These are phyloP conservation scores for Anoplophora glabripennis DNA, from an alignment of 1,140 invertebrate species.

Conservation along the genomic window DNA sequence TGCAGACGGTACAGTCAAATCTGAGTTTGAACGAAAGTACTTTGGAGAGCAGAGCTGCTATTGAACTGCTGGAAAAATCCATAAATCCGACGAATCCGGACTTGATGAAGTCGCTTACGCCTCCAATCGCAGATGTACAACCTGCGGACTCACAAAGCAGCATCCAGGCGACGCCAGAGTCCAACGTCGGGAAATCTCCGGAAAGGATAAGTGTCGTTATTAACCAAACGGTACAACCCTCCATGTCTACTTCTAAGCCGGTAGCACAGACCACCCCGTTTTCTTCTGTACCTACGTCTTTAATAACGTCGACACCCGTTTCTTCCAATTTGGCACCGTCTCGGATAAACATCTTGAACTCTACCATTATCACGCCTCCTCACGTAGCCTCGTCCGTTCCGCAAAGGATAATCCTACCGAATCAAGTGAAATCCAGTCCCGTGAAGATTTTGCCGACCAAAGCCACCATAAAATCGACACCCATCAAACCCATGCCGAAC, in stretches of 20 bases:
- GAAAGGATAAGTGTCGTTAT: slow-evolving; percentile 15
- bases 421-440: slow-evolving; percentile 44
- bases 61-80: slow-evolving; percentile 23
- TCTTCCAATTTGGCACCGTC: slow-evolving; percentile 41
- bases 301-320: slow-evolving; percentile 45
- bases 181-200: slow-evolving; percentile 35
- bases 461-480: slow-evolving; percentile 55
- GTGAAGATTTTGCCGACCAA: slow-evolving; percentile 52
- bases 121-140: slow-evolving; percentile 51
- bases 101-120: slow-evolving; percentile 38
- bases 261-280: slow-evolving; percentile 41
- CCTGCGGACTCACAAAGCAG: slow-evolving; percentile 46
- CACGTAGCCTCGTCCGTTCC: slow-evolving; percentile 39
- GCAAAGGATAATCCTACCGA: slow-evolving; percentile 52
- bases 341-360: slow-evolving; percentile 47
- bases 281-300: slow-evolving; percentile 36
- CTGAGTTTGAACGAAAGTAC: slow-evolving; percentile 12
- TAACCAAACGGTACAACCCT: slow-evolving; percentile 3
- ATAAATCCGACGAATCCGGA: slow-evolving; percentile 28
- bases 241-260: slow-evolving; percentile 46
- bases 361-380: slow-evolving; percentile 39
- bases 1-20: slow-evolving; percentile 38
- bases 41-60: slow-evolving; percentile 13
- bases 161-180: slow-evolving; percentile 33
- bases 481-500: slow-evolving; percentile 54